A percentile compares a stretch with the other conserved stretches of the same genome.
Evolutionary conservation across 2,888 invertebrate species (phyloP).

Genomic region (Andrena marginata): DNA sequence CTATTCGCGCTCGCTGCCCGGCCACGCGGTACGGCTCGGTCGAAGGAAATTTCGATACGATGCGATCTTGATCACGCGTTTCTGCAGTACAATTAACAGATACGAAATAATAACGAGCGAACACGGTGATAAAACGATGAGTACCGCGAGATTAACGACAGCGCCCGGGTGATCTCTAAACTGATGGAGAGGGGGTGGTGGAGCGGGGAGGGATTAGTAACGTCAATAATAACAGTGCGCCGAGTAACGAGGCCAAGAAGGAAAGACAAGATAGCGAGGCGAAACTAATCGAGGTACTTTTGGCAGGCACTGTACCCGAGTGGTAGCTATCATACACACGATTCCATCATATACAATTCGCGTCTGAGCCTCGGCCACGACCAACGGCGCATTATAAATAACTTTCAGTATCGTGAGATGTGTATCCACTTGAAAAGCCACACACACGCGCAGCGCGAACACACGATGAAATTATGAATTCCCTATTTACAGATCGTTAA

Average conservation of each 20-base stretch:
- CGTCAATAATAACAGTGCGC: constrained; percentile 55
- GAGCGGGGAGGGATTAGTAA: constrained; percentile 36
- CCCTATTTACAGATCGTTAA: constrained; percentile 37
- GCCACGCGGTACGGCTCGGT: not conserved
- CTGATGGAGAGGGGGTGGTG: constrained; percentile 16
- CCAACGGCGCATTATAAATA: constrained; percentile 77
- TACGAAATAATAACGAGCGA: constrained; percentile 43
- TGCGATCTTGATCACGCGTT: constrained; percentile 13
- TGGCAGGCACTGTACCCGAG: constrained; percentile 63
- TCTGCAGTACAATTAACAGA: constrained; percentile 43
- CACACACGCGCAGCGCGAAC: constrained; percentile 45
- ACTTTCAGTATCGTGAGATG: constrained; percentile 74
- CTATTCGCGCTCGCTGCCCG: not conserved
- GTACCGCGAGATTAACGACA: constrained; percentile 5
- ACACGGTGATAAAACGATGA: constrained; percentile 40
- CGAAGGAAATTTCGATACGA: constrained; percentile 8
- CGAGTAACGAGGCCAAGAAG: constrained; percentile 58
- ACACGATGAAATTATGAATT: constrained; percentile 55
- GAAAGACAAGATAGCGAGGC: constrained; percentile 31
- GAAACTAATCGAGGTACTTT: constrained; percentile 61
- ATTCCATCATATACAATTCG: constrained; percentile 75
- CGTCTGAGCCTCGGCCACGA: constrained; percentile 72
- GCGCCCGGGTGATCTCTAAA: constrained; percentile 1
- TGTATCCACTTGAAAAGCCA: constrained; percentile 63
- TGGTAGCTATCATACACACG: constrained; percentile 72